A percentile compares a stretch with the other conserved stretches of the same genome.
These are phyloP conservation scores for Channa maculata DNA, from an alignment of 2,113 vertebrate species.

Conservation along the genomic window DNA sequence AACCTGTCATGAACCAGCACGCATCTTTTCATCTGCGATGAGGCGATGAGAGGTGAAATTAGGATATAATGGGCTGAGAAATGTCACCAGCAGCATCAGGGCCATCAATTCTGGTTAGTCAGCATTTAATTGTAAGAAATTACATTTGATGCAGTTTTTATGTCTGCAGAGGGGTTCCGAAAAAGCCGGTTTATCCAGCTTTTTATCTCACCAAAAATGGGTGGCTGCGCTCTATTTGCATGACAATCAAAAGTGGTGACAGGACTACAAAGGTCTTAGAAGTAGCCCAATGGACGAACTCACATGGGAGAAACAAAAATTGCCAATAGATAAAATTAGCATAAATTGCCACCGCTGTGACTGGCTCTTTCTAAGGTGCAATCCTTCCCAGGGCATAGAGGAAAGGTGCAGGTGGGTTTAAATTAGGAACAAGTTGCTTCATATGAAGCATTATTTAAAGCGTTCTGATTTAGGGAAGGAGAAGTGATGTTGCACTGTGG, in stretches of 20 bases:
- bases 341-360: slow-evolving; percentile 38
- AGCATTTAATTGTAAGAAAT: slow-evolving; percentile 19
- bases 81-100: slow-evolving; percentile 11
- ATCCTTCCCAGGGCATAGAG: slow-evolving; percentile 11
- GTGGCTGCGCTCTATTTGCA: slow-evolving; percentile 38
- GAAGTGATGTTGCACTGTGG: neutral
- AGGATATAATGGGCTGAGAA: slow-evolving; percentile 17
- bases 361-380: neutral
- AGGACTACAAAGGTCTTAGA: slow-evolving; percentile 14
- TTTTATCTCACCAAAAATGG: slow-evolving; percentile 28
- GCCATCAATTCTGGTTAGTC: slow-evolving; percentile 6
- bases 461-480: neutral
- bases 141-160: slow-evolving; percentile 4
- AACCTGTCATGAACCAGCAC: slow-evolving; percentile 22
- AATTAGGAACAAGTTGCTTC: neutral
- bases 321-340: slow-evolving; percentile 24
- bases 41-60: slow-evolving; percentile 22
- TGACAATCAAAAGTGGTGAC: slow-evolving; percentile 30
- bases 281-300: slow-evolving; percentile 22
- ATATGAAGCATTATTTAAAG: slow-evolving; percentile 8
- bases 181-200: slow-evolving; percentile 17
- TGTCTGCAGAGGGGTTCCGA: neutral
- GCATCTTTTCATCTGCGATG: slow-evolving; percentile 11
- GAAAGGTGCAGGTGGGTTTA: neutral
- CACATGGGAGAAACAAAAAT: slow-evolving; percentile 20